phyloP scores from a whole-genome alignment of 2,113 vertebrate genomes.

The Istiophorus platypterus region DNA sequence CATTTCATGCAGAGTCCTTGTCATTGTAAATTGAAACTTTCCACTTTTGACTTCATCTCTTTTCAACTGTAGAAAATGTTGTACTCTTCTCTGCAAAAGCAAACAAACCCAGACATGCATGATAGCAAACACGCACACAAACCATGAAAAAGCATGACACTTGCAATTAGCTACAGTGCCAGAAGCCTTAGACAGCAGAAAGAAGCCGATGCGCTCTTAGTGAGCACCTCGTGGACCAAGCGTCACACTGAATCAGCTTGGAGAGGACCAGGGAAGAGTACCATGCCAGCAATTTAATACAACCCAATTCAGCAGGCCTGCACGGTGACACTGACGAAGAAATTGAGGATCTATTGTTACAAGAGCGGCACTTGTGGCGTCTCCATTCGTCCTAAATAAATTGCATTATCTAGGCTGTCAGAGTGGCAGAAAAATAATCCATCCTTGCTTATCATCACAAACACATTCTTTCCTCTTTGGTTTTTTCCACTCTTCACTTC shows the following conservation, averaged over 20 bases:
- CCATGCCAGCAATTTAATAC: slow-evolving; percentile 49
- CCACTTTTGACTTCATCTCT: slow-evolving; percentile 33
- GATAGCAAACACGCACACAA: neutral
- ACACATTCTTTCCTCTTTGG: slow-evolving; percentile 63
- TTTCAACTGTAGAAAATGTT: slow-evolving; percentile 29
- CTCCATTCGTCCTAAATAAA: slow-evolving; percentile 69
- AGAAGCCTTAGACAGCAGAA: slow-evolving; percentile 60
- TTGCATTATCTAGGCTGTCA: slow-evolving; percentile 67
- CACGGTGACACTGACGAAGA: slow-evolving; percentile 41
- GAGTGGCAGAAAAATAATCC: slow-evolving; percentile 64
- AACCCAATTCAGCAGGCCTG: slow-evolving; percentile 22
- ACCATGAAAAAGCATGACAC: slow-evolving; percentile 48
- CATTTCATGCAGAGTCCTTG: neutral
- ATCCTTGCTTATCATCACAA: slow-evolving; percentile 68
- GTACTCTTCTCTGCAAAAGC: neutral
- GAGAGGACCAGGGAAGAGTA: slow-evolving; percentile 44
- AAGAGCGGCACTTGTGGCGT: slow-evolving; percentile 57
- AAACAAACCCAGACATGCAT: neutral
- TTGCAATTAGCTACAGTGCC: slow-evolving; percentile 63
- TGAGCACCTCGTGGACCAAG: slow-evolving; percentile 44
- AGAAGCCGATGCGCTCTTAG: slow-evolving; percentile 33
- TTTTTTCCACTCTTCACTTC: neutral
- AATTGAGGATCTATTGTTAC: slow-evolving; percentile 60
- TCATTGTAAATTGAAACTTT: slow-evolving; percentile 37
- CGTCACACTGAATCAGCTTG: slow-evolving; percentile 61